These are phyloP conservation scores for Sitodiplosis mosellana DNA, from an alignment of 1,140 invertebrate genomes.

Conservation along the genomic window DNA sequence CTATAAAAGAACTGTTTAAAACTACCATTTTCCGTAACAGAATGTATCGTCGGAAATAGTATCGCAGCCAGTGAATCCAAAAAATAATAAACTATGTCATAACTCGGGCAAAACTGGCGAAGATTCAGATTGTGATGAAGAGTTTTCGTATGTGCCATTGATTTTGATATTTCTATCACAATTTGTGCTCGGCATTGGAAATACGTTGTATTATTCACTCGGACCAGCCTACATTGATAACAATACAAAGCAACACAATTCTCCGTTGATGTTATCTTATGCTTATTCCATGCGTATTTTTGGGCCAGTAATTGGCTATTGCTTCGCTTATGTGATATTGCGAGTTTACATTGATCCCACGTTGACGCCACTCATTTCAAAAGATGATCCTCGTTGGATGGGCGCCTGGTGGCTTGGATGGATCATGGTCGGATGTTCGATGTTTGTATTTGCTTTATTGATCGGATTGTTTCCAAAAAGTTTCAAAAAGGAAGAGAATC, in stretches of 20 bases:
- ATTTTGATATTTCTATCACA: slow-evolving; percentile 39
- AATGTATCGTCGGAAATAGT: not conserved
- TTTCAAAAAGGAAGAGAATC: slow-evolving; percentile 17
- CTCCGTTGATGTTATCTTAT: slow-evolving; percentile 35
- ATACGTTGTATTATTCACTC: slow-evolving; percentile 37
- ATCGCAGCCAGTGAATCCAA: not conserved
- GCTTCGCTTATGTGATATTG: slow-evolving; percentile 38
- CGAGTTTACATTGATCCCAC: slow-evolving; percentile 38
- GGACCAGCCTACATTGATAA: slow-evolving; percentile 44
- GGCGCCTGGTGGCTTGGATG: slow-evolving; percentile 56
- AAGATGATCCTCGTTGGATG: slow-evolving; percentile 41
- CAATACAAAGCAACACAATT: slow-evolving; percentile 40
- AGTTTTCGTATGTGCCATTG: slow-evolving; percentile 27
- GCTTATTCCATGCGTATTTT: slow-evolving; percentile 20
- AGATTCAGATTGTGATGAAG: slow-evolving; percentile 15
- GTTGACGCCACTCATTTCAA: slow-evolving; percentile 39
- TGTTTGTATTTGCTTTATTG: slow-evolving; percentile 35
- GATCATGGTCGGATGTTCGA: slow-evolving; percentile 34
- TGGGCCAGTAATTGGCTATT: slow-evolving; percentile 16
- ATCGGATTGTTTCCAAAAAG: slow-evolving; percentile 39
- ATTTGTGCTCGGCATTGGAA: slow-evolving; percentile 41
- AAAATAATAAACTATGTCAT: not conserved
- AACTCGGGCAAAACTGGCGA: not conserved
- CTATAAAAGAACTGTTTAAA: not conserved
- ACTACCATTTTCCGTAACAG: not conserved